phyloP scores from a whole-genome alignment of 2,797 vertebrate species.

The Crenuchus spilurus region DNA sequence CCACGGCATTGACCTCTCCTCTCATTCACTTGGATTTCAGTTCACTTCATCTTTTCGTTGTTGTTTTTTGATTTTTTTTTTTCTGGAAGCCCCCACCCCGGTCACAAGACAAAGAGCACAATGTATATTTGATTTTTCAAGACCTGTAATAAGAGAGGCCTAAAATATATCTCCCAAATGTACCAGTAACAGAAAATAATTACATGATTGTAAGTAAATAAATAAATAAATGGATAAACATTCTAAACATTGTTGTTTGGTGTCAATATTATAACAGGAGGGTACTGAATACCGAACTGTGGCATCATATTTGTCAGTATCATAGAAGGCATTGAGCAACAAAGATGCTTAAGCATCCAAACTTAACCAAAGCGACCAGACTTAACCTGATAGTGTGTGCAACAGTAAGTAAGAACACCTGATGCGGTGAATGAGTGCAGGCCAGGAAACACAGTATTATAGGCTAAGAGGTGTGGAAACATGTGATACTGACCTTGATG shows the following conservation, averaged over 20 bases:
- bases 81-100: background rate
- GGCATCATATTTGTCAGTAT: background rate
- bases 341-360: too few species aligned
- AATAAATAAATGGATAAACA: slow-evolving; percentile 68
- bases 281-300: background rate
- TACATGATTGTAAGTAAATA: slow-evolving; percentile 68
- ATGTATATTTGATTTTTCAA: slow-evolving; percentile 57
- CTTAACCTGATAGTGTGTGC: background rate
- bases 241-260: slow-evolving; percentile 29
- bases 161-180: slow-evolving; percentile 57
- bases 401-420: slow-evolving; percentile 13
- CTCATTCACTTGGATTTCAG: slow-evolving; percentile 29
- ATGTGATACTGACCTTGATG: slow-evolving; percentile 7
- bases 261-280: background rate
- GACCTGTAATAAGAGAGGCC: slow-evolving; percentile 54
- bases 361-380: too few species aligned
- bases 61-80: slow-evolving; percentile 8
- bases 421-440: background rate
- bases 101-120: slow-evolving; percentile 38
- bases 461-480: slow-evolving; percentile 31
- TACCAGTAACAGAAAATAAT: slow-evolving; percentile 63
- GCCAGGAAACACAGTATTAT: slow-evolving; percentile 17
- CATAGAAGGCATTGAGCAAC: too few species aligned
- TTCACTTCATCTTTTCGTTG: slow-evolving; percentile 22
- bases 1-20: slow-evolving; percentile 15